Base-by-base conservation (phyloP, 1,140 invertebrate species). In the Papilio polytes region DNA sequence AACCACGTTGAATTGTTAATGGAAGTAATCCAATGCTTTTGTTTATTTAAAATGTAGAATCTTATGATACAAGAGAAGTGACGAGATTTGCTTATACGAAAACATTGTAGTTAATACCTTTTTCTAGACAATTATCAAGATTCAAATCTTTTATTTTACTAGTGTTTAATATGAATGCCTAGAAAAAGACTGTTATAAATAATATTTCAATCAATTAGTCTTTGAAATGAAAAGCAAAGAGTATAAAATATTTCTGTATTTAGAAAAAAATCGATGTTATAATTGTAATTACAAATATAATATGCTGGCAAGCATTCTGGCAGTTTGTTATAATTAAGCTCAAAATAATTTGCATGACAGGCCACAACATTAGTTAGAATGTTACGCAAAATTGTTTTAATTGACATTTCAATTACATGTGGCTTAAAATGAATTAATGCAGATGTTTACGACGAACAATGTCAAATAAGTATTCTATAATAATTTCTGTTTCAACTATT, bases 371-470 rank as follows among this genome's bases (percentile, higher is more conserved):
- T 63, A 66, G 59, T 66, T 66, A 70, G 26, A 70, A 70, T 70
- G 63, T 70, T 70, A 31, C 22, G 63, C 26, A 70, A 36, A 70
- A 70, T 70, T 70, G 63, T 70, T 36, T 70, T 70, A 70, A 70
- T 70, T 70, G 63, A 70, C 63, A 70, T 70, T 31, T 70, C 22
- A 70, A 70, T 70, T 70, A 70, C 63, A 70, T 31, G 63, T 15
- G 63, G 63, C 26, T 70, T 70, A 31, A 70, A 70, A 70, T 70
- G 26, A 70, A 70, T 70, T 70, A 31, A 70, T 70, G 63, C 63
- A 70, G 63, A 70, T 70, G 12, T 70, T 70, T 70, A 31, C 22
- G 59, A 63, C 20, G 26, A 70, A 70, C 63, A 70, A 70, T 31
- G 22, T 31, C n/a, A 56, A 56, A 56, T 20, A 9, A 0, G 18